Conservation (phyloP, 2,797 vertebrate genomes). For the Gallinago nigripennis region DNA sequence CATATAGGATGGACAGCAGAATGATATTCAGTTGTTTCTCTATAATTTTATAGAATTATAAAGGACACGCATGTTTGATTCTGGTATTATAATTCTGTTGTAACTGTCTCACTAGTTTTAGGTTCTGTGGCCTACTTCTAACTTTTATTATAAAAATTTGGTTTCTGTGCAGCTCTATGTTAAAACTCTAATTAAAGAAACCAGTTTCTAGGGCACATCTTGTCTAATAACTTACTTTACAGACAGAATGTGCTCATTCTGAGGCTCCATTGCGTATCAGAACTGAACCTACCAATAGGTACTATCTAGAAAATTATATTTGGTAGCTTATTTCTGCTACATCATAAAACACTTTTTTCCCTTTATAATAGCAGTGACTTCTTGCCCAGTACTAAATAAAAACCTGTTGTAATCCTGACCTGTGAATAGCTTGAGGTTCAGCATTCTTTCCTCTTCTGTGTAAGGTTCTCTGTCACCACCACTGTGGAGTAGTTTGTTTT, state of each 20-base stretch:
- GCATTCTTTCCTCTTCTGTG: slow-evolving; percentile 32
- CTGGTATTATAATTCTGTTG: background rate
- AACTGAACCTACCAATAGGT: background rate
- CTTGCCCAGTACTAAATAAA: background rate
- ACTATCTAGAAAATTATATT: background rate
- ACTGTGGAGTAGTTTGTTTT: background rate
- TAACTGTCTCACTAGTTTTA: background rate
- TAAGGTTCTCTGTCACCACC: background rate
- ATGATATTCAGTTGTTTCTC: background rate
- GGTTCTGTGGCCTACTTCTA: background rate
- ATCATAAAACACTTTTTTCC: background rate
- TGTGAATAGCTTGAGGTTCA: background rate
- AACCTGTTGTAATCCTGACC: background rate
- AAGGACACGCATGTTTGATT: background rate
- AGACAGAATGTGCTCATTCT: background rate
- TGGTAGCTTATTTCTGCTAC: background rate
- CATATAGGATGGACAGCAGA: background rate
- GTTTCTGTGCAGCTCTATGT: background rate
- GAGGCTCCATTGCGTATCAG: background rate
- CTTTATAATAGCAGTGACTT: background rate
- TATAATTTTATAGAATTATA: background rate
- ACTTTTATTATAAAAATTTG: background rate
- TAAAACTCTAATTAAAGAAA: background rate
- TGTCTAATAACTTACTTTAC: background rate
- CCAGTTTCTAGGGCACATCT: background rate